Percentiles rank a stretch among this genome's conserved stretches.
These are phyloP conservation scores for Hozukius guyotensis DNA, from an alignment of 2,797 vertebrate species.

Conservation along the genomic window DNA sequence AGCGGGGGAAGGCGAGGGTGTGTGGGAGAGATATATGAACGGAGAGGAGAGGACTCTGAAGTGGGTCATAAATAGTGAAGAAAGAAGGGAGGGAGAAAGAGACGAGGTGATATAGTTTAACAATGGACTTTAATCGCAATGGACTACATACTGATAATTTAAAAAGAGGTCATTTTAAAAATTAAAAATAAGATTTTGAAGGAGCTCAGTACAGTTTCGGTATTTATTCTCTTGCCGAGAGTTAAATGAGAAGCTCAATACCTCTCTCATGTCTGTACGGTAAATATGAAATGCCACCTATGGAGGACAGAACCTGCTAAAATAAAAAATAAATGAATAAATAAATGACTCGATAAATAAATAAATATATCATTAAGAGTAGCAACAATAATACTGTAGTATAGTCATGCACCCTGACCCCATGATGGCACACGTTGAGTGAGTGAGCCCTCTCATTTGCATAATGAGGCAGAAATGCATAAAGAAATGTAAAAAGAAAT, in stretches of 20 bases:
- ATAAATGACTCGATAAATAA: too few relatives aligned
- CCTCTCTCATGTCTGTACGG: neutral
- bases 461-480: too few relatives aligned
- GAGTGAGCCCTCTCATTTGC: too few relatives aligned
- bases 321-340: too few relatives aligned
- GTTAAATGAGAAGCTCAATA: neutral
- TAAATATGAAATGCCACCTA: too few relatives aligned
- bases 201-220: neutral
- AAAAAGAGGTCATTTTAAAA: neutral
- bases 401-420: too few relatives aligned
- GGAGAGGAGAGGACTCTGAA: constrained; percentile 42
- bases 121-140: neutral
- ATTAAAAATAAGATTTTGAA: neutral
- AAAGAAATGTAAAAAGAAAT: too few relatives aligned
- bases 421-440: too few relatives aligned
- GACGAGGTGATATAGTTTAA: neutral
- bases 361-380: too few relatives aligned
- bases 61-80: constrained; percentile 45
- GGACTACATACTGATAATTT: neutral
- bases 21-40: constrained; percentile 45
- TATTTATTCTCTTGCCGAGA: neutral
- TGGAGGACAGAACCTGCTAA: too few relatives aligned
- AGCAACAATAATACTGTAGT: too few relatives aligned
- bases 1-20: neutral
- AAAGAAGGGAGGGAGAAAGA: neutral